Conservation (phyloP, 1,140 invertebrate species). For the Zelostemma sp. region DNA sequence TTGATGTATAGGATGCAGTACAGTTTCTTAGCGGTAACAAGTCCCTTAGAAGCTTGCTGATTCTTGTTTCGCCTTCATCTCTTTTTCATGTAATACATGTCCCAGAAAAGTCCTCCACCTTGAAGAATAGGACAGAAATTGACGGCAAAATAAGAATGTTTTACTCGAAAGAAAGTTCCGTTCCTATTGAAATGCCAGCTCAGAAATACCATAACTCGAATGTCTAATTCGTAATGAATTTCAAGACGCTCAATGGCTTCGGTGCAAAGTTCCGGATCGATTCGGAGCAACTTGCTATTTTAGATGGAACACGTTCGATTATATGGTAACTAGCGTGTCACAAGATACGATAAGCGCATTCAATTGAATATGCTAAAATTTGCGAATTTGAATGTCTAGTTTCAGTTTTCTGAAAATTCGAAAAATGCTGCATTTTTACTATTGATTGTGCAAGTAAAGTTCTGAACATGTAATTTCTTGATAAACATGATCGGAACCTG, state of each 20-base stretch:
- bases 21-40: slow-evolving; percentile 12
- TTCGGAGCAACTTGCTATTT: not conserved
- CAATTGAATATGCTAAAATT: no score
- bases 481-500: no score
- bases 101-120: slow-evolving; percentile 18
- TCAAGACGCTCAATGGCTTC: not conserved
- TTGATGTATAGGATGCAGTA: slow-evolving; percentile 5
- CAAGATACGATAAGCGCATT: not conserved
- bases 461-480: no score
- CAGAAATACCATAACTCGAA: no score
- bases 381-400: no score
- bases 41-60: slow-evolving; percentile 16
- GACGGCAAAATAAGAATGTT: not conserved
- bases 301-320: not conserved
- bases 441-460: no score
- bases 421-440: no score
- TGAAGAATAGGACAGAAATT: slow-evolving; percentile 7
- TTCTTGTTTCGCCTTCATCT: slow-evolving; percentile 15
- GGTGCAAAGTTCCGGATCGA: not conserved
- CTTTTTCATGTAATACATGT: slow-evolving; percentile 15
- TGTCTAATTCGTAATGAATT: not conserved
- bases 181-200: no score
- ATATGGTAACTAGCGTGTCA: not conserved
- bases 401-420: no score
- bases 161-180: not conserved